These are phyloP conservation scores for Thereuonema tuberculata DNA, from an alignment of 1,140 invertebrate genomes.

Conservation along the genomic window DNA sequence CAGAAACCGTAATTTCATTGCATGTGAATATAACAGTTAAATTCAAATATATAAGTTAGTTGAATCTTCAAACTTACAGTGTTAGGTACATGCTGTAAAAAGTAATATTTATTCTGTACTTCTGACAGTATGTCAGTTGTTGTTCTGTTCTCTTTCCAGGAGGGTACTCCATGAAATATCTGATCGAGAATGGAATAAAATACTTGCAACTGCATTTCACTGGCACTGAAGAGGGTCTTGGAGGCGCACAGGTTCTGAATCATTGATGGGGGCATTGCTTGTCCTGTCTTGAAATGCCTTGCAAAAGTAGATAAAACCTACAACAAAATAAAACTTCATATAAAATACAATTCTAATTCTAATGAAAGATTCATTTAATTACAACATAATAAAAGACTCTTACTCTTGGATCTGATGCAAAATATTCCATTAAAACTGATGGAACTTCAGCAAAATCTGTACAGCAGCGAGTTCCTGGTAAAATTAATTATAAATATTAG, in stretches of 20 bases:
- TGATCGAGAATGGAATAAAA: constrained; percentile 85
- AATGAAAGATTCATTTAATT: constrained; percentile 10
- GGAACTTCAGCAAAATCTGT: constrained; percentile 98
- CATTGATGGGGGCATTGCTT: constrained; percentile 62
- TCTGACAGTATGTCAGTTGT: constrained; percentile 61
- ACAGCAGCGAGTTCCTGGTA: constrained; percentile 64
- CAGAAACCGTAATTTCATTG: no score
- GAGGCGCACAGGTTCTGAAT: constrained; percentile 61
- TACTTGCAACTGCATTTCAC: constrained; percentile 81
- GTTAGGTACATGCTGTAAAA: constrained; percentile 68
- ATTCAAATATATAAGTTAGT: no score
- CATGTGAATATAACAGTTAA: no score
- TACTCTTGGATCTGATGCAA: constrained; percentile 76
- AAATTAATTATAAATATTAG: constrained; percentile 2
- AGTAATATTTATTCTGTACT: constrained; percentile 70
- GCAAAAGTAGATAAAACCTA: constrained; percentile 75
- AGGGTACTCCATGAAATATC: constrained; percentile 57
- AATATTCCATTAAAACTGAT: constrained; percentile 96
- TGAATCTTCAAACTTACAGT: constrained; percentile 60
- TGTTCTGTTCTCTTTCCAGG: constrained; percentile 33
- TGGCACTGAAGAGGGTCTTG: constrained; percentile 71
- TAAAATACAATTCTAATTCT: neutral
- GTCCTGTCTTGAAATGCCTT: constrained; percentile 75
- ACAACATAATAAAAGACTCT: constrained; percentile 12
- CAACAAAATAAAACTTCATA: constrained; percentile 10